Evolutionary conservation across 2,113 vertebrate genomes (phyloP), one percentile per base, ranked within the genome.

Genomic region (Hippocampus guttulatus): DNA sequence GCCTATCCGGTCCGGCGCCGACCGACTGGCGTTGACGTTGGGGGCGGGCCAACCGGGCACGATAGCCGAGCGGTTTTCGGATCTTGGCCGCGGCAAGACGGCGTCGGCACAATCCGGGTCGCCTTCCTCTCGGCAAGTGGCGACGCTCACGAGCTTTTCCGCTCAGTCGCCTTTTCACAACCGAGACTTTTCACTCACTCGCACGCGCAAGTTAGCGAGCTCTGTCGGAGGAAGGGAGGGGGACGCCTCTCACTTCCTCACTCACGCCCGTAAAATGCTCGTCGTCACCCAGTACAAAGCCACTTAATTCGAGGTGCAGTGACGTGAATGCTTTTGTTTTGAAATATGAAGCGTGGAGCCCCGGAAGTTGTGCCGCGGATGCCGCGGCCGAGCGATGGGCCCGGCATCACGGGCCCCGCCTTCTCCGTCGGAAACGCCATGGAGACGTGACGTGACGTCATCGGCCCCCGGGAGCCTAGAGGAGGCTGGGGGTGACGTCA

Each of bases 381-480:
- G 63, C 49, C 0, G 30, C 30, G 30, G 30, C 30, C 30, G 47
- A 79, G 81, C 54, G 25, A 83, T 82, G 81, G 84, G 76, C 61
- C 61, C 69, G 68, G 15, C 71, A 86, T 23, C 11, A 8, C 21
- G 6, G 73, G 45, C 85, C 74, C 89, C 85, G 80, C 91, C 91
- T 74, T 85, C 88, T 75, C 70, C 75, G 88, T 88, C 88, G 91
- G 92, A 93, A 91, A 87, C 72, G 84, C 82, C 75, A 78, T 55
- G 65, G 76, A 82, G 71, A 43, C n/a, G 70, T 91, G 90, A 91
- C 91, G 90, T 89, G 85, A 91, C 61, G 43, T n/a, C 0, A 0
- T n/a, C 85, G 88, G 90, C 85, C 88, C 89, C 85, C 90, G 88
- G 71, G 75, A 76, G 73, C 69, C 25, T 73, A 80, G 85, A 87